Conservation (phyloP, 2,797 vertebrate species). For the Threskiornis aethiopicus region DNA sequence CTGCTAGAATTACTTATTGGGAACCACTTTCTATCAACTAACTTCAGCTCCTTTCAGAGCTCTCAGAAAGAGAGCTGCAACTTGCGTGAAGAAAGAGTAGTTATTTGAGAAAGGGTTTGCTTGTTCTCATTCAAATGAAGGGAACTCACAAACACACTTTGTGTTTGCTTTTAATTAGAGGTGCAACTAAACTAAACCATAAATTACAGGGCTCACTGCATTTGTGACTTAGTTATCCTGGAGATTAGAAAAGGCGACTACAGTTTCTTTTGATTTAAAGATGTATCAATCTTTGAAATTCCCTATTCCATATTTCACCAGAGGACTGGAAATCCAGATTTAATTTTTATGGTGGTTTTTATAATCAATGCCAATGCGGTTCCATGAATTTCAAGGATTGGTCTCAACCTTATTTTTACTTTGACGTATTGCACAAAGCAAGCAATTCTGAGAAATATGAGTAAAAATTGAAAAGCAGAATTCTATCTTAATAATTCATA, state of each 20-base stretch:
- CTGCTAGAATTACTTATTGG: slow-evolving; percentile 73
- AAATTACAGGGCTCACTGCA: not conserved
- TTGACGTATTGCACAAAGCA: slow-evolving; percentile 59
- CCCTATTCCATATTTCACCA: not conserved
- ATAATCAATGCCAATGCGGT: not conserved
- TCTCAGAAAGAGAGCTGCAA: not conserved
- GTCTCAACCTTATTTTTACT: slow-evolving; percentile 11
- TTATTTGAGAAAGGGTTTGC: not conserved
- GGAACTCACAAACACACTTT: slow-evolving; percentile 35
- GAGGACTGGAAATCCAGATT: not conserved
- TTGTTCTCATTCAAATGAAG: slow-evolving; percentile 51
- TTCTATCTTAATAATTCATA: slow-evolving; percentile 71
- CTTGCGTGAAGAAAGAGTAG: not conserved
- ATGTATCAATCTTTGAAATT: not conserved
- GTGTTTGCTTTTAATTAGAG: slow-evolving; percentile 40
- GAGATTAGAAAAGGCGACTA: not conserved
- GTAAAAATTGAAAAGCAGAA: slow-evolving; percentile 66
- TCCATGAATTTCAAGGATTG: not conserved
- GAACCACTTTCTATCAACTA: slow-evolving; percentile 70
- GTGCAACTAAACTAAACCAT: not conserved
- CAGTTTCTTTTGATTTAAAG: not conserved
- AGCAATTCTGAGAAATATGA: slow-evolving; percentile 61
- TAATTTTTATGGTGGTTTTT: not conserved
- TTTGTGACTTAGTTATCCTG: not conserved
- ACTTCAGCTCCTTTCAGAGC: slow-evolving; percentile 59